Evolutionary conservation across 2,113 vertebrate species (phyloP).

Genomic region (Gambusia holbrooki): DNA sequence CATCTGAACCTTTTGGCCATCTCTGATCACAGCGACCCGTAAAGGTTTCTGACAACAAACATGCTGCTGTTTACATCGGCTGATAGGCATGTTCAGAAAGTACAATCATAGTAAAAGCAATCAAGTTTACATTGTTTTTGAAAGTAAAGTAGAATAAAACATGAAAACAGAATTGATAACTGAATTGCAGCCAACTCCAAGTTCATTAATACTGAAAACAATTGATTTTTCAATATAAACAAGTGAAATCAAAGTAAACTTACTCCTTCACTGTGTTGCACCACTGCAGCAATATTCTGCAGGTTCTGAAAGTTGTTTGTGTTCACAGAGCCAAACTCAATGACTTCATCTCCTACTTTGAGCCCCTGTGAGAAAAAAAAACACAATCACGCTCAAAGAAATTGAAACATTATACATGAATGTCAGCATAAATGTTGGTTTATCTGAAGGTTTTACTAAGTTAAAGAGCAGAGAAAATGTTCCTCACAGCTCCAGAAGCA

Average conservation of each 20-base stretch:
- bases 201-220: not conserved
- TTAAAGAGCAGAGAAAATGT: not conserved
- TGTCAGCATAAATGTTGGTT: not conserved
- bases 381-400: not conserved
- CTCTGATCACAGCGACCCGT: constrained; percentile 84
- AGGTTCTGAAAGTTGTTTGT: constrained; percentile 89
- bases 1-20: constrained; percentile 83
- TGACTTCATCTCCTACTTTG: constrained; percentile 87
- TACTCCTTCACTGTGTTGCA: constrained; percentile 96
- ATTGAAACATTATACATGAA: not conserved
- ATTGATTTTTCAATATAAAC: not conserved
- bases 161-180: not conserved
- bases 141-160: not conserved
- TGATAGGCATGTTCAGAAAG: not conserved
- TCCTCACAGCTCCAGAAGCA: constrained; percentile 85
- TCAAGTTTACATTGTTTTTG: not conserved
- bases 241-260: constrained; percentile 35
- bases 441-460: not conserved
- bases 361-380: constrained; percentile 82
- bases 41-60: constrained; percentile 84
- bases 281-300: constrained; percentile 89
- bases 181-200: not conserved
- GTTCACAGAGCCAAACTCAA: constrained; percentile 94
- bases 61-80: constrained; percentile 1
- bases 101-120: not conserved